Evolutionary conservation across 2,888 invertebrate species (phyloP).

Genomic region (Polyploca ridens): DNA sequence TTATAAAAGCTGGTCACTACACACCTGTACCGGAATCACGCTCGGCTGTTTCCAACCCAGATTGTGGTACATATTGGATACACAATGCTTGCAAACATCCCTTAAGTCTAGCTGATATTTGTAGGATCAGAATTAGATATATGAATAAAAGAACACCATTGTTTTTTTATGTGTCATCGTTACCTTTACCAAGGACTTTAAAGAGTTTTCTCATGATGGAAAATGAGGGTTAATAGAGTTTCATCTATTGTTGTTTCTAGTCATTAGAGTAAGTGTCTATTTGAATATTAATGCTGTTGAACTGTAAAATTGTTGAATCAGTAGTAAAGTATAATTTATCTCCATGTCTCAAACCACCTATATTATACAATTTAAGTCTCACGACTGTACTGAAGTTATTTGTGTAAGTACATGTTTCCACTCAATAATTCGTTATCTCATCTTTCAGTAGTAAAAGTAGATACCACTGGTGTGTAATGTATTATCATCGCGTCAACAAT

Average conservation of each 20-base stretch:
- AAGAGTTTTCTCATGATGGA: constrained; percentile 85
- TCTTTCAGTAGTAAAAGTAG: too few species aligned
- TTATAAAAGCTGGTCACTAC: constrained; percentile 73
- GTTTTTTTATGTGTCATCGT: constrained; percentile 58
- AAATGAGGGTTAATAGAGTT: constrained; percentile 53
- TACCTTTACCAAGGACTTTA: constrained; percentile 83
- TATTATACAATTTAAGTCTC: too few species aligned
- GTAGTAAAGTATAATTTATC: neutral
- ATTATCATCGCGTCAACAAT: too few species aligned
- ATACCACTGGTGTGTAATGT: too few species aligned
- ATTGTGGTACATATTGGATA: constrained; percentile 68
- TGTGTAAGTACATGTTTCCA: too few species aligned
- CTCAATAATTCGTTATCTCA: too few species aligned
- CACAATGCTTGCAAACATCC: constrained; percentile 74
- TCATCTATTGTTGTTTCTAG: constrained; percentile 1
- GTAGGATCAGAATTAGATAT: constrained; percentile 82
- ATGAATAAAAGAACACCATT: constrained; percentile 60
- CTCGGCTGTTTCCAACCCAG: constrained; percentile 31
- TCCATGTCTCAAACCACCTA: neutral
- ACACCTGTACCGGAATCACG: constrained; percentile 27
- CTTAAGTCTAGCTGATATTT: constrained; percentile 80
- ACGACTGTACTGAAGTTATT: too few species aligned
- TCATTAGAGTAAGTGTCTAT: constrained; percentile 12
- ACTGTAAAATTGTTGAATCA: neutral
- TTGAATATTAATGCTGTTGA: neutral